Evolutionary conservation across 1,140 invertebrate genomes (phyloP).

Genomic region (Artemia franciscana): DNA sequence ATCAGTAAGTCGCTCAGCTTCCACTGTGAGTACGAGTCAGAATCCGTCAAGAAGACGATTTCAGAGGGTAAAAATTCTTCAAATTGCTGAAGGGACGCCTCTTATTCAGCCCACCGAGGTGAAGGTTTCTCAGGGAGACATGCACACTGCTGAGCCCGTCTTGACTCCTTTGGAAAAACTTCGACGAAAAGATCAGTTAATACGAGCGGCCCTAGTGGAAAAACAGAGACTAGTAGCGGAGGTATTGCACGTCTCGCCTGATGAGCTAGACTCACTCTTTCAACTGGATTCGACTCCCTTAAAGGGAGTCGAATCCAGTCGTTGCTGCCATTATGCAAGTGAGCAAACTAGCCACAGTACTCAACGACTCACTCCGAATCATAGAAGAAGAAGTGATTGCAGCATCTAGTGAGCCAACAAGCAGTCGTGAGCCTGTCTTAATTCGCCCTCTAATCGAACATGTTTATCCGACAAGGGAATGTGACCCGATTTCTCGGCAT

Average conservation of each 20-base stretch:
- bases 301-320: slow-evolving; percentile 29
- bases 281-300: slow-evolving; percentile 29
- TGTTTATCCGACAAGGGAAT: slow-evolving; percentile 11
- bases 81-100: slow-evolving; percentile 29
- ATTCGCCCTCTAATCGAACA: slow-evolving; percentile 13
- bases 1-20: slow-evolving; percentile 5
- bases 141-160: slow-evolving; percentile 48
- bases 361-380: slow-evolving; percentile 27
- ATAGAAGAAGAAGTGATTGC: slow-evolving; percentile 26
- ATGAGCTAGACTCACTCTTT: slow-evolving; percentile 37
- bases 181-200: slow-evolving; percentile 40
- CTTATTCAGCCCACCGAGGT: slow-evolving; percentile 58
- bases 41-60: slow-evolving; percentile 15
- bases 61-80: slow-evolving; percentile 22
- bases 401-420: slow-evolving; percentile 12
- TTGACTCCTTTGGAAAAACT: slow-evolving; percentile 51
- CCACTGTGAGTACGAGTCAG: slow-evolving; percentile 1
- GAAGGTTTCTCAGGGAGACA: slow-evolving; percentile 35
- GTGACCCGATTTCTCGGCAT: not conserved
- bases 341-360: slow-evolving; percentile 25
- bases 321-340: slow-evolving; percentile 42
- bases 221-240: slow-evolving; percentile 48
- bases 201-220: slow-evolving; percentile 40
- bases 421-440: slow-evolving; percentile 11
- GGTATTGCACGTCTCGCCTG: slow-evolving; percentile 43